These are phyloP conservation scores for Apamea crenata DNA, from an alignment of 2,888 invertebrate species.

Conservation along the genomic window DNA sequence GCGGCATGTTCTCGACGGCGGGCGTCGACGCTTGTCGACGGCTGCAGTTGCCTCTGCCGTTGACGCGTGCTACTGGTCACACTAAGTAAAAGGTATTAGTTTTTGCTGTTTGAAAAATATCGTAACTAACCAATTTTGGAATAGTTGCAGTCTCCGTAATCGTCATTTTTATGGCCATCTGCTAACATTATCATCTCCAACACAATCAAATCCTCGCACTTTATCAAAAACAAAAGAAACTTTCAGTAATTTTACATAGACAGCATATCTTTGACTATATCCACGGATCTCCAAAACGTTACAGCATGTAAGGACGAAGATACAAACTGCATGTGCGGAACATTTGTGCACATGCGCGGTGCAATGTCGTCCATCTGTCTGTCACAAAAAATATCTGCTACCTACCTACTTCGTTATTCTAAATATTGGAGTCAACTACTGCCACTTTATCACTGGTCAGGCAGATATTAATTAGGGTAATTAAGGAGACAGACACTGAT, in stretches of 20 bases:
- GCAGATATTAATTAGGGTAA: constrained; percentile 36
- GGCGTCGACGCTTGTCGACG: no score
- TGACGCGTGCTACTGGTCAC: no score
- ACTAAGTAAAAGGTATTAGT: background rate
- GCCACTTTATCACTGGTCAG: constrained; percentile 36
- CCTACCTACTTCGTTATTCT: constrained; percentile 44
- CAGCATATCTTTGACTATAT: background rate
- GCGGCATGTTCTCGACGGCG: no score
- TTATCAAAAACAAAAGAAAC: background rate
- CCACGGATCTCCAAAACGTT: constrained; percentile 49
- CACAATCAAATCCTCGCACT: background rate
- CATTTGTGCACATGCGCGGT: constrained; percentile 66
- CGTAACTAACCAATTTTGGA: background rate
- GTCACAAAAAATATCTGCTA: constrained; percentile 60
- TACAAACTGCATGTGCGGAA: constrained; percentile 62
- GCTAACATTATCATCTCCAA: background rate
- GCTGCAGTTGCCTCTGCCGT: no score
- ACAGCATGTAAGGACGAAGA: constrained; percentile 21
- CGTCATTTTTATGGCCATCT: background rate
- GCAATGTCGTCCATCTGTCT: constrained; percentile 60
- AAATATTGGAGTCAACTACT: constrained; percentile 9
- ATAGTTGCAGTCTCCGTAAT: background rate
- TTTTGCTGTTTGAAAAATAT: background rate
- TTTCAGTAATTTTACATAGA: background rate
- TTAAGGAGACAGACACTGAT: constrained; percentile 19